Evolutionary conservation across 2,113 vertebrate genomes (phyloP).

Genomic region (Eurypyga helias): DNA sequence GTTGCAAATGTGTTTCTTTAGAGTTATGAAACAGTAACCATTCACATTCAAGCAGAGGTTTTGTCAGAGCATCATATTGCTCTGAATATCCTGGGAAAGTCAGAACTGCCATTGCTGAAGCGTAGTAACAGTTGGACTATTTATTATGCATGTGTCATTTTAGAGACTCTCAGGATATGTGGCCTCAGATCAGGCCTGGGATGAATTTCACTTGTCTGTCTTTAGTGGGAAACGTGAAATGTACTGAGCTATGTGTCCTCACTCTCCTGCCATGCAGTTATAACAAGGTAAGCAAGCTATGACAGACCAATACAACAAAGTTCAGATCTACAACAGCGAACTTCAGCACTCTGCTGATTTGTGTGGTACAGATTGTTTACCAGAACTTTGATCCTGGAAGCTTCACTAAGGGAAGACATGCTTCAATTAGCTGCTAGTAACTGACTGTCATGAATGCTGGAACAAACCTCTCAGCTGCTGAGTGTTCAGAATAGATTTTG

Average conservation of each 20-base stretch:
- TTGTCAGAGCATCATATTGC: neutral
- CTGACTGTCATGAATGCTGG: neutral
- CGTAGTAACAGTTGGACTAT: too few relatives aligned
- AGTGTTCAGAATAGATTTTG: neutral
- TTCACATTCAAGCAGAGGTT: neutral
- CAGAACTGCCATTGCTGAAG: too few relatives aligned
- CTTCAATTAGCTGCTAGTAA: neutral
- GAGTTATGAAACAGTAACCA: neutral
- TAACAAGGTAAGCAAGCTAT: neutral
- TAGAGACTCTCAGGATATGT: too few relatives aligned
- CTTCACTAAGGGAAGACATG: neutral
- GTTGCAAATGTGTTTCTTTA: neutral
- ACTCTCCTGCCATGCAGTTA: neutral
- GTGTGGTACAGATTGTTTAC: neutral
- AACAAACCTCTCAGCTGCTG: rapidly evolving
- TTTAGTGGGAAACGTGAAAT: neutral
- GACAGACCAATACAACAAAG: neutral
- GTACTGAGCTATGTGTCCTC: neutral
- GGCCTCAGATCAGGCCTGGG: neutral
- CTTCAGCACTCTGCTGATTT: rapidly evolving
- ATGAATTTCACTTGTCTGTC: neutral
- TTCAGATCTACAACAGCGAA: neutral
- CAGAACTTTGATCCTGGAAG: neutral
- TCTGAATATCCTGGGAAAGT: neutral
- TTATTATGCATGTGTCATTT: too few relatives aligned